Percentiles rank a stretch among this genome's conserved stretches.
These are phyloP conservation scores for Sebastes itinus DNA, from an alignment of 2,797 vertebrate genomes.

Conservation along the genomic window DNA sequence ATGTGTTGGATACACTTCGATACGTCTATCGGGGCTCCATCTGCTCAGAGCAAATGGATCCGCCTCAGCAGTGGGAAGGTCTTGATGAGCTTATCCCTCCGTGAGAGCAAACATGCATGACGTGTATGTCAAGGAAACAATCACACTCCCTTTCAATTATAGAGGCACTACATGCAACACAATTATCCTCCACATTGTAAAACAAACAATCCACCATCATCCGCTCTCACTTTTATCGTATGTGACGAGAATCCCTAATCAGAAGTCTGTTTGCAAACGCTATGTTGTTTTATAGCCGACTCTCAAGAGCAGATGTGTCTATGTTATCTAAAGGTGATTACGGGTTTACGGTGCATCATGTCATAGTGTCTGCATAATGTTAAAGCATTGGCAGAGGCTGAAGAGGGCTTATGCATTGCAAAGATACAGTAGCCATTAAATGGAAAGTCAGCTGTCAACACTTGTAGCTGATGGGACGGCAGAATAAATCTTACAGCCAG, in stretches of 20 bases:
- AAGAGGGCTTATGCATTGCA: neutral
- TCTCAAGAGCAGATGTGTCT: constrained; percentile 29
- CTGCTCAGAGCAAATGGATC: constrained; percentile 23
- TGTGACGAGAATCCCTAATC: neutral
- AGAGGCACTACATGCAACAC: neutral
- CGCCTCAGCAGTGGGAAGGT: neutral
- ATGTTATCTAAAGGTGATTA: constrained; percentile 22
- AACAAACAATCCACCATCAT: constrained; percentile 7
- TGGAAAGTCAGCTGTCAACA: constrained; percentile 40
- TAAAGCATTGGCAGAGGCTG: neutral
- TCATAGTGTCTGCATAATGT: constrained; percentile 15
- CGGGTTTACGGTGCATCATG: constrained; percentile 5
- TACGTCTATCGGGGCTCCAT: constrained; percentile 27
- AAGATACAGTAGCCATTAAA: constrained; percentile 33
- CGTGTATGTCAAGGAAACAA: constrained; percentile 7
- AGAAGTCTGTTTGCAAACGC: neutral
- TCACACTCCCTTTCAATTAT: neutral
- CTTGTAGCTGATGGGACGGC: constrained; percentile 23
- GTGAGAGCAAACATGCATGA: constrained; percentile 6
- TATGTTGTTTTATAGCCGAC: neutral
- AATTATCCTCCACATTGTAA: neutral
- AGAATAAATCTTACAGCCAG: constrained; percentile 31
- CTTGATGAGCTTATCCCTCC: constrained; percentile 20
- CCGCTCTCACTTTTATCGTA: neutral
- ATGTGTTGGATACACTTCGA: constrained; percentile 22